These are phyloP conservation scores for Orchestia grillus DNA, from an alignment of 1,140 invertebrate species.

Conservation along the genomic window DNA sequence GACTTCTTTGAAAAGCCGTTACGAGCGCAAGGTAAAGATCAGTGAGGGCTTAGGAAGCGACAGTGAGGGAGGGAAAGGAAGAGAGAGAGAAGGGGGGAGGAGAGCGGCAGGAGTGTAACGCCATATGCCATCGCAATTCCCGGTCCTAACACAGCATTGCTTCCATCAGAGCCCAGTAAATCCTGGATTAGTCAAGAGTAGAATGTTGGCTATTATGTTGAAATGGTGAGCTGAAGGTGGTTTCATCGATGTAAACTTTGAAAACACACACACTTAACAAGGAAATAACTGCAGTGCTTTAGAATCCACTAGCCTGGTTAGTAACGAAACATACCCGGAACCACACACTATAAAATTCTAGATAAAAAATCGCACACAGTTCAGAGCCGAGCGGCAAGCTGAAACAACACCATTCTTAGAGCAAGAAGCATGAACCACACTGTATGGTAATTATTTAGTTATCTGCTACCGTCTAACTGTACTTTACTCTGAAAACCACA, in stretches of 20 bases:
- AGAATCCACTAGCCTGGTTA: background rate
- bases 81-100: too few relatives aligned
- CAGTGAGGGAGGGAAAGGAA: background rate
- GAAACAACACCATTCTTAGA: background rate
- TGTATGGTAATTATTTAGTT: background rate
- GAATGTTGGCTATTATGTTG: background rate
- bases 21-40: background rate
- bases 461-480: background rate
- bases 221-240: background rate
- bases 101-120: background rate
- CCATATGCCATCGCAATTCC: background rate
- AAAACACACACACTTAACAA: too few relatives aligned
- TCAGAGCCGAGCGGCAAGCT: background rate
- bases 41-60: too few relatives aligned
- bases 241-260: too few relatives aligned
- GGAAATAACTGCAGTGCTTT: too few relatives aligned
- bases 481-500: background rate
- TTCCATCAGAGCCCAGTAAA: background rate
- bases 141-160: background rate
- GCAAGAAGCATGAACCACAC: background rate
- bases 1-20: background rate
- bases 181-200: background rate
- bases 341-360: background rate
- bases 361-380: background rate
- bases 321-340: background rate